Conservation (phyloP, 2,888 invertebrate genomes). For the Conchocele bisecta region DNA sequence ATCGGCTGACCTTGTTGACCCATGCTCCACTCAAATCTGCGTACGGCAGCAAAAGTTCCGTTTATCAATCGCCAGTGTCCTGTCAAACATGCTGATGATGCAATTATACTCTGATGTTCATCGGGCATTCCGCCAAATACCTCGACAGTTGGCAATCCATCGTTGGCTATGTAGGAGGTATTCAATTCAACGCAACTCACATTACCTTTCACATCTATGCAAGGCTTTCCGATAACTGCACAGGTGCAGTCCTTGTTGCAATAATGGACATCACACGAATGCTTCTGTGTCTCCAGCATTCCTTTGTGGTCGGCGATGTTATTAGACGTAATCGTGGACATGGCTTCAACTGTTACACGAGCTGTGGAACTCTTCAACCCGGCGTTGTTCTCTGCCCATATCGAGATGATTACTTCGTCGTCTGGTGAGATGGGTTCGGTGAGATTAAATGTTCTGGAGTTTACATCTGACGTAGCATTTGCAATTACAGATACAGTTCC, state of each 20-base stretch:
- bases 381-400: constrained; percentile 58
- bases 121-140: constrained; percentile 13
- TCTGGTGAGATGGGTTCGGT: constrained; percentile 7
- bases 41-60: neutral
- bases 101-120: neutral
- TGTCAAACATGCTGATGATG: constrained; percentile 39
- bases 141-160: too few species aligned
- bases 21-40: constrained; percentile 59
- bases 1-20: constrained; percentile 37
- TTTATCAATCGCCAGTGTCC: constrained; percentile 26
- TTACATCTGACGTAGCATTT: neutral
- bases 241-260: constrained; percentile 63
- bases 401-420: constrained; percentile 40
- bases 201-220: constrained; percentile 15
- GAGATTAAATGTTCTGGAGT: constrained; percentile 6
- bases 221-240: constrained; percentile 57
- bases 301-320: constrained; percentile 12
- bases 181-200: constrained; percentile 28
- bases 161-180: too few species aligned
- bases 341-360: constrained; percentile 39
- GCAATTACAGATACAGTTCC: constrained; percentile 11
- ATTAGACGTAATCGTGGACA: neutral
- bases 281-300: constrained; percentile 44
- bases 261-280: constrained; percentile 55
- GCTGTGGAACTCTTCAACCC: constrained; percentile 46